Base-by-base conservation (phyloP, 2,113 vertebrate species). In the Phainopepla nitens region DNA sequence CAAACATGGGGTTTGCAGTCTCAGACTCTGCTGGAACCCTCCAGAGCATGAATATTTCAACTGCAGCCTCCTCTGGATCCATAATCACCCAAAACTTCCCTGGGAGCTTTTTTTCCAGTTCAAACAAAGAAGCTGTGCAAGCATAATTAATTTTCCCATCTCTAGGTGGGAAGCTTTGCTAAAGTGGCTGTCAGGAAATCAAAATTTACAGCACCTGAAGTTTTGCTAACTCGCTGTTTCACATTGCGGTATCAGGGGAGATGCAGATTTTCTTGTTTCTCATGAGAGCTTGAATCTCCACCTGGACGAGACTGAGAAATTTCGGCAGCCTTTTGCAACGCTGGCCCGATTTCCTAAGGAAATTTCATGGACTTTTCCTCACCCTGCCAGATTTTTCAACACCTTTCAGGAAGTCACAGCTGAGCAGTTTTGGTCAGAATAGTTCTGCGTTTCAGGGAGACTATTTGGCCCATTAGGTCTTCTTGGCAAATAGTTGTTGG, bases 311-410 rank as follows among this genome's bases (percentile, higher is more conserved):
- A 90, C 60, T 41, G 56, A 80, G 87, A 92, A 73, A 92, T 66
- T 91, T 88, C 42, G 0, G 70, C 73, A 91, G 68, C 39, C 45
- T 73, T 95, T 82, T 77, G 71, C 3, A 11, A 24, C n/a, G 85
- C 70, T 6, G 33, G 68, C 72, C 36, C 75, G 54, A 61, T 66
- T 93, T 90, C 60, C 92, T 35, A 71, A 86, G 75, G 64, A 96
- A 86, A 92, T 75, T 93, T 94, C 75, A 81, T n/a, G 49, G 60
- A 44, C 54, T 96, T 96, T 96, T 94, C 94, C 4, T 2, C 58
- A 10, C 82, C 50, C 56, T 95, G 93, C 24, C 71, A 93, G 60
- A 83, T 88, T 96, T 96, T 96, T 92, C 88, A 81, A 93, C 94
- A 95, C 88, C 92, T 94, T 81, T 78, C 79, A 92, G 72, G 76